Evolutionary conservation across 1,140 invertebrate species (phyloP).

Genomic region (Drosophila pandora): DNA sequence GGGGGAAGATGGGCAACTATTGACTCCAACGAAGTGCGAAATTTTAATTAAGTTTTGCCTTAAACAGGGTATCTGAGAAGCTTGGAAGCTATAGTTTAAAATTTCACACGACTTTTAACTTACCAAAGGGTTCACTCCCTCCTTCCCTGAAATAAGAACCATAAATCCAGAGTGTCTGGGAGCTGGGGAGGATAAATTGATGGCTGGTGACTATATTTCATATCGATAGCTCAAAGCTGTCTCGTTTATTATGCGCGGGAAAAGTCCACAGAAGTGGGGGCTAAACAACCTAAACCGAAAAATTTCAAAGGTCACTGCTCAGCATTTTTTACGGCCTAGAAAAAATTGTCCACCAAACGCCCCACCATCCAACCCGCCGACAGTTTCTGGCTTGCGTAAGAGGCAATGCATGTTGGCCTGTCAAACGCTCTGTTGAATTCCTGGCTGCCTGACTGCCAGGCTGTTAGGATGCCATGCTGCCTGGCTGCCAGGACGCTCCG

Average conservation of each 20-base stretch:
- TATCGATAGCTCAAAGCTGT: conserved; percentile 59
- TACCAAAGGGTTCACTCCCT: not conserved
- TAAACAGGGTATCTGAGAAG: not conserved
- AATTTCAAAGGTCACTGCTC: conserved; percentile 62
- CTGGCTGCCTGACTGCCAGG: not conserved
- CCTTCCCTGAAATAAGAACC: not conserved
- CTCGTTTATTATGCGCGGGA: conserved; percentile 63
- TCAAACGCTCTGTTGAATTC: conserved; percentile 65
- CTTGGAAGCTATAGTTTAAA: not conserved
- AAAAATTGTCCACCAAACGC: conserved; percentile 5
- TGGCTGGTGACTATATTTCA: conserved; percentile 52
- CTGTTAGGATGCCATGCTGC: no score
- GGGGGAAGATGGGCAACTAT: not conserved
- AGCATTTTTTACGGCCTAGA: conserved; percentile 57
- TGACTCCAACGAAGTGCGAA: not conserved
- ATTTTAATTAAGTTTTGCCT: conserved; percentile 1
- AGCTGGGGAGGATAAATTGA: conserved; percentile 23
- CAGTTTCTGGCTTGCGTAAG: conserved; percentile 32
- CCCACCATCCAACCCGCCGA: not conserved
- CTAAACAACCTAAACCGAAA: conserved; percentile 26
- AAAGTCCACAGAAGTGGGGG: conserved; percentile 17
- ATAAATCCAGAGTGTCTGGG: conserved; percentile 18
- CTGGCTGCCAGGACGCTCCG: not conserved
- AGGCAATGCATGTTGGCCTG: conserved; percentile 75
- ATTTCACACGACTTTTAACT: conserved; percentile 13